Evolutionary conservation across 1,140 invertebrate species (phyloP).

Genomic region (Neodiprion pinetum): DNA sequence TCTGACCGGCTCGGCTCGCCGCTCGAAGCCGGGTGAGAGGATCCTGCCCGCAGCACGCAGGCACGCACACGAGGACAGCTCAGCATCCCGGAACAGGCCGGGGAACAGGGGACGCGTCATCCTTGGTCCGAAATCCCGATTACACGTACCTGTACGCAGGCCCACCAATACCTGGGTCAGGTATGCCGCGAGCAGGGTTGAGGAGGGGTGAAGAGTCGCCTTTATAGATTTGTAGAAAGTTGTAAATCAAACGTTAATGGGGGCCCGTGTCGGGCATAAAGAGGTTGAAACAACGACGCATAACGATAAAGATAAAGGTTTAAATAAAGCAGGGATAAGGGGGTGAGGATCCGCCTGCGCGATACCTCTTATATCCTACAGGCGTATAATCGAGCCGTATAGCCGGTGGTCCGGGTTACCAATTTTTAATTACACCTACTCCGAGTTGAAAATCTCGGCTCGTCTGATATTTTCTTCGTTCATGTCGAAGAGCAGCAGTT

Average conservation of each 20-base stretch:
- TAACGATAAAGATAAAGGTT: constrained; percentile 60
- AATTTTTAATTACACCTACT: too few species aligned
- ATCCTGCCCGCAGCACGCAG: background rate
- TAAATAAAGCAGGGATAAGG: constrained; percentile 21
- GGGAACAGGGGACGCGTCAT: too few species aligned
- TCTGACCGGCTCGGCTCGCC: constrained; percentile 43
- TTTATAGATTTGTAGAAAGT: constrained; percentile 63
- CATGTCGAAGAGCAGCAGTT: too few species aligned
- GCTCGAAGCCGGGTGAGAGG: constrained; percentile 33
- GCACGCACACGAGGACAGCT: too few species aligned
- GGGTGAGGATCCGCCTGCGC: background rate
- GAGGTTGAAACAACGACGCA: constrained; percentile 59
- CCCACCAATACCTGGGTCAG: background rate
- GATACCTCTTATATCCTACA: too few species aligned
- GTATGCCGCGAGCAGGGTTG: constrained; percentile 31
- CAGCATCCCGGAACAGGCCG: too few species aligned
- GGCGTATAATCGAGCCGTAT: too few species aligned
- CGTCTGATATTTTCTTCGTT: too few species aligned
- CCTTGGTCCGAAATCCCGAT: background rate
- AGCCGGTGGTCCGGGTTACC: too few species aligned
- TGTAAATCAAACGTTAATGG: constrained; percentile 64
- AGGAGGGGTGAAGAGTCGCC: constrained; percentile 40
- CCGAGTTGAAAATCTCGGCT: too few species aligned
- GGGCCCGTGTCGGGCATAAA: constrained; percentile 56
- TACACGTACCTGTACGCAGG: background rate